phyloP scores from a whole-genome alignment of 2,797 vertebrate species.

The Trichosurus vulpecula region DNA sequence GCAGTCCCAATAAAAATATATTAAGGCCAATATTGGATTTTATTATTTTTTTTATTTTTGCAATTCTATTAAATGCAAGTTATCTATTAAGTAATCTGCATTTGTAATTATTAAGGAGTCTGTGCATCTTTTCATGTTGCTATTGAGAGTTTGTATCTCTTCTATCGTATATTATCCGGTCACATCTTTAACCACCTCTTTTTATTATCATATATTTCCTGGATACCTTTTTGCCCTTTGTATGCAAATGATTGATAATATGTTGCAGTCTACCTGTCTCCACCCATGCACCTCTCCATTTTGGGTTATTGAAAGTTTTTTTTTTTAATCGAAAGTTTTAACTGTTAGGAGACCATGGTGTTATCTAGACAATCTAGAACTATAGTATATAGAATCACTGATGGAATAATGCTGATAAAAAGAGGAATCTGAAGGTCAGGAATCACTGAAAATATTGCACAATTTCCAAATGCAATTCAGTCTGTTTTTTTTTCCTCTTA shows the following conservation, averaged over 20 bases:
- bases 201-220: neutral
- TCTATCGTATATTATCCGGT: neutral
- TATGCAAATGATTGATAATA: neutral
- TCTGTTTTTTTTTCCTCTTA: neutral
- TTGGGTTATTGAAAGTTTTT: neutral
- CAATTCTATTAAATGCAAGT: neutral
- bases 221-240: neutral
- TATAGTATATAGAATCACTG: neutral
- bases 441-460: neutral
- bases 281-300: neutral
- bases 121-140: neutral
- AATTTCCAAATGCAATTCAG: neutral
- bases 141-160: neutral
- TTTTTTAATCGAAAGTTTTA: neutral
- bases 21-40: neutral
- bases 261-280: neutral
- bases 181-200: neutral
- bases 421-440: neutral
- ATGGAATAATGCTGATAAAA: neutral
- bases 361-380: neutral
- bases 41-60: neutral
- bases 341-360: neutral
- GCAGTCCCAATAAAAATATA: neutral
- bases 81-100: neutral
- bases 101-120: neutral